phyloP scores from a whole-genome alignment of 2,888 invertebrate species.

The Cetonia aurata region DNA sequence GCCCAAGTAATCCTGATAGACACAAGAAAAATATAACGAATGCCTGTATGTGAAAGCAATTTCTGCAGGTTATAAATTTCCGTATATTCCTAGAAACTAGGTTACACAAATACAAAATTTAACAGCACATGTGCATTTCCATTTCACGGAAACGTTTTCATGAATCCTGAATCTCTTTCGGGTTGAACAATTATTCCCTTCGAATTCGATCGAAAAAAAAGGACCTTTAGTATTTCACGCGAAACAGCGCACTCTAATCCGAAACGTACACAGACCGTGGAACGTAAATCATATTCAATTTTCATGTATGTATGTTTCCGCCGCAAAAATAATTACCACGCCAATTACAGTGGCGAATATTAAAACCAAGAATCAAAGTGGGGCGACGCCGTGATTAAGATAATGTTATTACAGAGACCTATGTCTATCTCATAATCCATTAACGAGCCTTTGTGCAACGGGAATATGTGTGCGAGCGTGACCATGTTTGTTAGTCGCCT shows the following conservation, averaged over 20 bases:
- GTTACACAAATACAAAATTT: too few relatives aligned
- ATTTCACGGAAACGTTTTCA: neutral
- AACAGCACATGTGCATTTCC: neutral
- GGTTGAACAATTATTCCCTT: constrained; percentile 9
- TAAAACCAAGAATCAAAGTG: constrained; percentile 65
- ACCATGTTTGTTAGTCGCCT: constrained; percentile 56
- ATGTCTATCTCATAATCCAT: constrained; percentile 61
- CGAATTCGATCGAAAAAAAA: constrained; percentile 10
- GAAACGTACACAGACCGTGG: neutral
- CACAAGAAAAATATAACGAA: too few relatives aligned
- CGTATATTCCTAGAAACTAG: too few relatives aligned
- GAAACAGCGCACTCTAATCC: constrained; percentile 2
- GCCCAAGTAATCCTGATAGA: too few relatives aligned
- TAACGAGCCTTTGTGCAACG: constrained; percentile 59
- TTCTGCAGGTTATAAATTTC: too few relatives aligned
- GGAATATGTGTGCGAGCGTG: constrained; percentile 56
- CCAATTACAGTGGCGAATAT: constrained; percentile 62
- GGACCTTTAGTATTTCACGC: neutral
- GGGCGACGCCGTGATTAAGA: constrained; percentile 61
- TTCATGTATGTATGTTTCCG: constrained; percentile 54
- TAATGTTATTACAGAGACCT: constrained; percentile 60
- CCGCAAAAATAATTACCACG: constrained; percentile 63
- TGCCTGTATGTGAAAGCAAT: too few relatives aligned
- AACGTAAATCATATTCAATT: constrained; percentile 55
- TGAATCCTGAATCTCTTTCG: neutral